A percentile compares a stretch with the other conserved stretches of the same genome.
These are phyloP conservation scores for Drosophila rhopaloa DNA, from an alignment of 1,140 invertebrate genomes.

Conservation along the genomic window DNA sequence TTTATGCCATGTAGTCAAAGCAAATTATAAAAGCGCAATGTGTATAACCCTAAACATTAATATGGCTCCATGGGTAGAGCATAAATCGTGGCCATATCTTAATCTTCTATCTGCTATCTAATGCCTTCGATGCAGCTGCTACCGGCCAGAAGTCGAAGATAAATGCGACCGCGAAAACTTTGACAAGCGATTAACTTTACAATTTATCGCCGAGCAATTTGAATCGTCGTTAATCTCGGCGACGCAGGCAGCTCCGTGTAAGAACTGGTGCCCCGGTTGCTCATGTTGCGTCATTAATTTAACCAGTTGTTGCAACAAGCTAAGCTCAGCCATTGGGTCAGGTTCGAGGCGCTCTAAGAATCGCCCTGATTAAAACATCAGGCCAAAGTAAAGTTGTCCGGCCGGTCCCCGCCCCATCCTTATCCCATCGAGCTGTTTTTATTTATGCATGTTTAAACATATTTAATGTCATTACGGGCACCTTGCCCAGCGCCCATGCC, in stretches of 20 bases:
- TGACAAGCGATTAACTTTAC: constrained; percentile 83
- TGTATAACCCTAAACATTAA: constrained; percentile 16
- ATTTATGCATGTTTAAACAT: constrained; percentile 83
- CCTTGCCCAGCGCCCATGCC: constrained; percentile 56
- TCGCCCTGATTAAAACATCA: constrained; percentile 78
- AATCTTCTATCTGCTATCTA: constrained; percentile 37
- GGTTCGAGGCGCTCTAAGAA: constrained; percentile 55
- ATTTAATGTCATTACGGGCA: constrained; percentile 81
- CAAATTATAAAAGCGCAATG: constrained; percentile 8
- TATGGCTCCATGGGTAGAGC: neutral
- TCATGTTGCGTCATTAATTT: constrained; percentile 78
- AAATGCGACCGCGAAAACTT: constrained; percentile 77
- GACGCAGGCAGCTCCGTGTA: neutral
- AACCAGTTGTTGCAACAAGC: constrained; percentile 77
- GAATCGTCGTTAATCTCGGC: constrained; percentile 74
- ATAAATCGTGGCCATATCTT: constrained; percentile 40
- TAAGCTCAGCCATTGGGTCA: constrained; percentile 57
- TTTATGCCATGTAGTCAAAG: neutral
- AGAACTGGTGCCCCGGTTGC: constrained; percentile 43
- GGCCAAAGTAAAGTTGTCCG: constrained; percentile 43
- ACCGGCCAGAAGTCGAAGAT: constrained; percentile 50
- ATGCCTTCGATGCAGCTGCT: constrained; percentile 48
- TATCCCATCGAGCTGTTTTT: constrained; percentile 39
- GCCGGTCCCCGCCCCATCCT: neutral
- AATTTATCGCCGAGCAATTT: constrained; percentile 73